These are phyloP conservation scores for Meloidogyne exigua DNA, from an alignment of 1,140 invertebrate species.

Conservation along the genomic window DNA sequence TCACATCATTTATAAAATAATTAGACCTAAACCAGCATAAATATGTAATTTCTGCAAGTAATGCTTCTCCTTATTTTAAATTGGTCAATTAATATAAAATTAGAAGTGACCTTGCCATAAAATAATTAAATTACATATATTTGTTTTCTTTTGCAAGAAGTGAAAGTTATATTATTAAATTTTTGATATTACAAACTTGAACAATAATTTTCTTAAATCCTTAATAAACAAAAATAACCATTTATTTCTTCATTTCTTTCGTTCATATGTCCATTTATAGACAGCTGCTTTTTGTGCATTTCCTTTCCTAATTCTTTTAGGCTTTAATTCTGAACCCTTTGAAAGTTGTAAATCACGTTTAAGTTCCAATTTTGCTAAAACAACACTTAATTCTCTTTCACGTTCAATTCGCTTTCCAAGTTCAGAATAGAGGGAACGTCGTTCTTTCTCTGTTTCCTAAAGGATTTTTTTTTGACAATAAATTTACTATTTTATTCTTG, in stretches of 20 bases:
- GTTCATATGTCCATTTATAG: conserved; percentile 80
- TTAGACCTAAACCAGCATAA: background rate
- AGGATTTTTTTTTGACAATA: no score
- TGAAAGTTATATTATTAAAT: background rate
- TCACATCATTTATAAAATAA: background rate
- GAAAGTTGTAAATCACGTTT: conserved; percentile 72
- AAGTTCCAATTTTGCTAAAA: conserved; percentile 81
- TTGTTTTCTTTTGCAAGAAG: background rate
- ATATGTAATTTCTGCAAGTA: background rate
- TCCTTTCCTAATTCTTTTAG: conserved; percentile 71
- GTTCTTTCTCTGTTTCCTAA: conserved; percentile 69
- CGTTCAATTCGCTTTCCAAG: conserved; percentile 77
- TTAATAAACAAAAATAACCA: conserved; percentile 1
- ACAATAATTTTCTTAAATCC: background rate
- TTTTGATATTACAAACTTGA: background rate
- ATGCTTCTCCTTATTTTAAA: background rate
- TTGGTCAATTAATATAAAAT: background rate
- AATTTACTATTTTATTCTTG: background rate
- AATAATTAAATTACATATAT: background rate
- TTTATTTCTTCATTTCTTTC: conserved; percentile 69
- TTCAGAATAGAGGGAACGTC: conserved; percentile 75
- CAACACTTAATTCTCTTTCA: conserved; percentile 76
- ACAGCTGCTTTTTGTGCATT: conserved; percentile 75
- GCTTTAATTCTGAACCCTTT: conserved; percentile 65
- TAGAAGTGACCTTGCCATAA: background rate